Evolutionary conservation across 2,797 vertebrate genomes (phyloP), one percentile per base, ranked within the genome.

Genomic region (Mus minutoides): DNA sequence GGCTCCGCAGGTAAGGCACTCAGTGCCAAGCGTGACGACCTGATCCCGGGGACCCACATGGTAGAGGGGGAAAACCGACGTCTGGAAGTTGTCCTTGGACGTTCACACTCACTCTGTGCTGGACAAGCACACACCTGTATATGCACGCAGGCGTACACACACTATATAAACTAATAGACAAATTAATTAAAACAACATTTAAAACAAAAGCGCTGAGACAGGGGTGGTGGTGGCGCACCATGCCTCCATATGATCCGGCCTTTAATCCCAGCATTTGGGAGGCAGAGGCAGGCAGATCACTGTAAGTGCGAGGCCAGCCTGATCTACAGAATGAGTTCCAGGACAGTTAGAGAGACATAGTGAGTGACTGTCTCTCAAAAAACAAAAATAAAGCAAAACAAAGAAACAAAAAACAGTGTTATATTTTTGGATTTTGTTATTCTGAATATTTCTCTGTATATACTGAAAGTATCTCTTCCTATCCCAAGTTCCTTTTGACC

Each of bases 401-500:
- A 67, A 67, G 12, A 67, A 67, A 31, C 29, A 67, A 67, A 67
- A 31, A 77, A 7, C 6, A 37, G 40, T 49, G 40, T 46, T 67
- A n/a, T 24, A n/a, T 69, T 69, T 62, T 17, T 49, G 31, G 37
- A 40, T 92, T 43, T 67, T 43, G 67, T 69, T 79, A 85, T 77
- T 37, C 71, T 77, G 17, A 86, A 84, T 52, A 67, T 54, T 43
- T 40, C 26, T 77, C 60, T 64, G 43, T 80, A 34, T 40, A 37
- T 82, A 58, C 4, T 69, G 87, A 93, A 80, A 82, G 37, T 58
- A 93, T 75, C 76, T 85, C 77, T 60, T 31, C 52, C n/a, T 19
- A 22, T 85, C 88, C 34, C 67, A 37, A 22, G 21, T 88, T 94
- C n/a, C 78, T 88, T 91, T 85, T n/a, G 67, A 89, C 88, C 43